Evolutionary conservation across 1,140 invertebrate genomes (phyloP), one percentile per base, ranked within the genome.

Genomic region (Rhopalosiphum maidis): DNA sequence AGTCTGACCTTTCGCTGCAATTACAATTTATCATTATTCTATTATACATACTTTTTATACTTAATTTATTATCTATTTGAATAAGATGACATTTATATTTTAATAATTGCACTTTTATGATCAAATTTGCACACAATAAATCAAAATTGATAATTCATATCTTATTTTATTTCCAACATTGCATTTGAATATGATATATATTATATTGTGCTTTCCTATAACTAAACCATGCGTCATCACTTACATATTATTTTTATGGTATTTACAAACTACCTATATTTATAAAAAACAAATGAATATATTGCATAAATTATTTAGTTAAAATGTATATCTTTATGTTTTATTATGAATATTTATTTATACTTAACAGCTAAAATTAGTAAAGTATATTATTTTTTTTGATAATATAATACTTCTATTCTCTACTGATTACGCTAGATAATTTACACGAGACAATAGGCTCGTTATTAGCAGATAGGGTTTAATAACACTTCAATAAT

Each of bases 51-150:
- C 9, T 77, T 77, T 77, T 77, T 77, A 77, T 77, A 77, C 30
- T 91, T 48, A 68, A 83, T 82, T 23, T 91, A 51, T 55, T 54
- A 89, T 89, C 22, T 35, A 51, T 55, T 54, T 89, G 46, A 87
- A 37, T 87, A 87, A 87, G 43, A n/a, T 48, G 15, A 48, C 25
- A 87, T 46, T 87, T 41, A 54, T 89, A 51, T 51, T 89, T 89
- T 54, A 35, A 35, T 89, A 37, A 22, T 89, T 35, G 60, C 60
- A 68, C 60, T 68, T 68, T 68, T n/a, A 68, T 68, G 60, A 68
- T 68, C 25, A 68, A 60, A 37, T 88, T 48, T 54, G 48, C 87
- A 54, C 86, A 8, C 22, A 88, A 22, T 51, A 22, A 88, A 88
- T 88, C n/a, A 48, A 18, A 48, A 51, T 48, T 82, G 18, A 82